Evolutionary conservation across 2,113 vertebrate genomes (phyloP), one percentile per base, ranked within the genome.

Genomic region (Podarcis raffonei): DNA sequence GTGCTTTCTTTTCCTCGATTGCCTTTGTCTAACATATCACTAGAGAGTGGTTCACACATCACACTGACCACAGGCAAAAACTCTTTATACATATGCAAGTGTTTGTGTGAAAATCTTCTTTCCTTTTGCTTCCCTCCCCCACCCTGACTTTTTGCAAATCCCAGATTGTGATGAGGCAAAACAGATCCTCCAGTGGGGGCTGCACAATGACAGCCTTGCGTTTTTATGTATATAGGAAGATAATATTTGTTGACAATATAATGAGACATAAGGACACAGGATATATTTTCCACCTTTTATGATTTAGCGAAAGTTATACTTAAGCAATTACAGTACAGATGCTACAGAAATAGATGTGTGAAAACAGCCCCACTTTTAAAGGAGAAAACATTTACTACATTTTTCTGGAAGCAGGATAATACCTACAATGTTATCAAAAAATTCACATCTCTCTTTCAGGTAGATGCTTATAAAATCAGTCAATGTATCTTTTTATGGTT

Each of bases 281-380:
- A 75, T 35, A 68, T 15, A 86, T 86, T 87, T 90, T 90, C 0
- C 1, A 82, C 48, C 15, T 79, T 91, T 68, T 71, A 57, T 78
- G 83, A 1, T 83, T 83, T 92, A 85, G 30, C 3, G 22, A 69
- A 5, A 0, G 59, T 69, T 90, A 66, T 83, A 87, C 20, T 88
- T 88, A 90, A 81, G 1, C 27, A 5, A 88, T 79, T 35, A 78
- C 22, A 88, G 39, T 32, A 1, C 42, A 68, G 13, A 90, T 80
- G 13, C 1, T 78, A 23, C 59, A 84, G 86, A 91, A 4, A 66
- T 86, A 91, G 88, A 6, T 79, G 89, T 90, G 71, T 59, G 62
- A 89, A 91, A 88, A 5, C 20, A 30, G 2, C 2, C 39, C 13
- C 71, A 69, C 88, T 90, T 72, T 5, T 1, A 39, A n/a, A 27